Evolutionary conservation across 2,113 vertebrate species (phyloP), one percentile per base, ranked within the genome.

Genomic region (Tachysurus fulvidraco): DNA sequence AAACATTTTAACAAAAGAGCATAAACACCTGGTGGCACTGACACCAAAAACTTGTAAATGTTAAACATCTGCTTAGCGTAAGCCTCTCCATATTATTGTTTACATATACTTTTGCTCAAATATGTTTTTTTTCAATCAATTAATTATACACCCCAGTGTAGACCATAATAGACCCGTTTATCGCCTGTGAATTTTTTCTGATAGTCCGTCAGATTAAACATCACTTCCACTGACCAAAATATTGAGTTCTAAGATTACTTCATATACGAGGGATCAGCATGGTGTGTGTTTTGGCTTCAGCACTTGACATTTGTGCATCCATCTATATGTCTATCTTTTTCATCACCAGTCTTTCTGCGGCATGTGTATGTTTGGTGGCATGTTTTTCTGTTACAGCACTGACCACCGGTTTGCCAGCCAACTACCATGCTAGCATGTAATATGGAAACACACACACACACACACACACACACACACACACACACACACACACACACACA

Each of bases 341-440:
- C n/a, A 4, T 50, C 71, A 23, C n/a, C 5, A 17, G 74, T 44
- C 77, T 55, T 36, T 50, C 64, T 76, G 55, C 74, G 76, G 36
- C 62, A 65, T 62, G 83, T 73, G 36, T 50, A 50, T 78, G 54
- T 59, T 36, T 74, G 67, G 25, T 30, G 64, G 14, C 50, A 76
- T 55, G 64, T 77, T 76, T 79, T 59, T 84, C 19, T 62, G 55
- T 65, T 79, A 86, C 92, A 90, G 93, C 93, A 93, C 93, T 91
- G 88, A 87, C 94, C 93, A 85, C 93, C 92, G 88, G 93, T 94
- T 91, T 91, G 91, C 93, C 92, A 93, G 93, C 93, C 94, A 93
- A 93, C 91, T 90, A 92, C 94, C n/a, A 79, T 7, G 93, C 93
- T 91, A 93, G 93, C 94, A 94, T 94, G 94, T 95, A 94, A 94